phyloP scores from a whole-genome alignment of 2,888 invertebrate species.

The Acronicta aceris region DNA sequence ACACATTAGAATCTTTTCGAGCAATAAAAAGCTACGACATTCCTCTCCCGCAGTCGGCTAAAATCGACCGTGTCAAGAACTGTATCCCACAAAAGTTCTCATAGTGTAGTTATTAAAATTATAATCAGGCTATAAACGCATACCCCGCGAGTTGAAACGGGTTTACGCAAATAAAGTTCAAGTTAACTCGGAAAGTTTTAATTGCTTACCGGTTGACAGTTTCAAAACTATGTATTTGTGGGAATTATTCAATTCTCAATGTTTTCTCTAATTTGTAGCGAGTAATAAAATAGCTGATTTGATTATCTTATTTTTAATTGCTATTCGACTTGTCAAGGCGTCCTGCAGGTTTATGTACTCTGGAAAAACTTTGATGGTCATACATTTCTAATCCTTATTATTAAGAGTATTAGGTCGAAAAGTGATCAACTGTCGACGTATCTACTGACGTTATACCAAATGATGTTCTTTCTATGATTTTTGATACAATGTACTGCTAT shows the following conservation, averaged over 20 bases:
- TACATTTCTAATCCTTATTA: background rate
- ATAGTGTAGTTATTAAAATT: conserved; percentile 42
- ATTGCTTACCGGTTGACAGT: conserved; percentile 36
- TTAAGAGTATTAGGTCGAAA: background rate
- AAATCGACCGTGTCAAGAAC: conserved; percentile 5
- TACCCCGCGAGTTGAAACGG: conserved; percentile 38
- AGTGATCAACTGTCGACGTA: no score
- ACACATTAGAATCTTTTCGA: no score
- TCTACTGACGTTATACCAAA: no score
- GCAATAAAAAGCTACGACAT: no score
- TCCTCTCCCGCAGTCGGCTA: background rate
- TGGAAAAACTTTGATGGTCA: background rate
- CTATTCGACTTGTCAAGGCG: background rate
- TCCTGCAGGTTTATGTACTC: background rate
- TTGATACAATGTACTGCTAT: no score
- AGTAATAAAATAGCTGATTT: conserved; percentile 36
- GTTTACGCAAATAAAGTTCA: conserved; percentile 56
- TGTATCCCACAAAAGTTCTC: conserved; percentile 20
- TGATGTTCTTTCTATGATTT: no score
- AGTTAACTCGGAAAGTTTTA: conserved; percentile 44
- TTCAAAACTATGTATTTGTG: conserved; percentile 47
- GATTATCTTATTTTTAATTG: conserved; percentile 24
- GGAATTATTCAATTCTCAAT: conserved; percentile 37
- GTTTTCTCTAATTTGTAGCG: conserved; percentile 34
- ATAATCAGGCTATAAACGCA: conserved; percentile 53